Conservation (phyloP, 2,113 vertebrate species). For the Ceuthmochares aereus region DNA sequence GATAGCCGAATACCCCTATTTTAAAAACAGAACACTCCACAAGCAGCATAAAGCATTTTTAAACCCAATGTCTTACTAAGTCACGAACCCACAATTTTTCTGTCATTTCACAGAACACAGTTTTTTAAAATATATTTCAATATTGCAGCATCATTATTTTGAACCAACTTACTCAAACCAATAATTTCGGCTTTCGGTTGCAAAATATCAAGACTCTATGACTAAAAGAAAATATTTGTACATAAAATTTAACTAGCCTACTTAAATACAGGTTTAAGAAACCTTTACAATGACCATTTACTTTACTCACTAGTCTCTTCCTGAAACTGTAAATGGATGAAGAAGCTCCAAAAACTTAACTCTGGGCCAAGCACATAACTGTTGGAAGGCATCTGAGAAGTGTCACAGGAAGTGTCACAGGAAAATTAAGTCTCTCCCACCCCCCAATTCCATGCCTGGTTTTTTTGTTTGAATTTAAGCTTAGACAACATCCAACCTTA, state of each 20-base stretch:
- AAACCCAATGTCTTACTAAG: neutral
- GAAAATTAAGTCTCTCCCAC: neutral
- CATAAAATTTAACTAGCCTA: neutral
- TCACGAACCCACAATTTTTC: neutral
- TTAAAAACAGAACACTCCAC: neutral
- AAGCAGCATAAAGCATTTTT: neutral
- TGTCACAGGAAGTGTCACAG: neutral
- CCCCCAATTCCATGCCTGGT: neutral
- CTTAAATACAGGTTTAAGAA: neutral
- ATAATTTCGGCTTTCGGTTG: neutral
- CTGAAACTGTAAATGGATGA: neutral
- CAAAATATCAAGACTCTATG: neutral
- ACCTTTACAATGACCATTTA: neutral
- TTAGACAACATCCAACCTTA: neutral
- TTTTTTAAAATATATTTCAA: neutral
- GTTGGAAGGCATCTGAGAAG: fast-evolving
- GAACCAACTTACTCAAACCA: neutral
- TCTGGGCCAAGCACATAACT: neutral
- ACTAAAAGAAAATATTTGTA: neutral
- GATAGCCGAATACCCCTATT: neutral
- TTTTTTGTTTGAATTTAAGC: neutral
- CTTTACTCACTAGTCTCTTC: neutral
- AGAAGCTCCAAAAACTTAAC: neutral
- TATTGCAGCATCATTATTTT: neutral
- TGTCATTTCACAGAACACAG: neutral